Percentiles rank a stretch among this genome's conserved stretches.
Conservation (phyloP, 1,140 invertebrate genomes). For the Lucilia cuprina region DNA sequence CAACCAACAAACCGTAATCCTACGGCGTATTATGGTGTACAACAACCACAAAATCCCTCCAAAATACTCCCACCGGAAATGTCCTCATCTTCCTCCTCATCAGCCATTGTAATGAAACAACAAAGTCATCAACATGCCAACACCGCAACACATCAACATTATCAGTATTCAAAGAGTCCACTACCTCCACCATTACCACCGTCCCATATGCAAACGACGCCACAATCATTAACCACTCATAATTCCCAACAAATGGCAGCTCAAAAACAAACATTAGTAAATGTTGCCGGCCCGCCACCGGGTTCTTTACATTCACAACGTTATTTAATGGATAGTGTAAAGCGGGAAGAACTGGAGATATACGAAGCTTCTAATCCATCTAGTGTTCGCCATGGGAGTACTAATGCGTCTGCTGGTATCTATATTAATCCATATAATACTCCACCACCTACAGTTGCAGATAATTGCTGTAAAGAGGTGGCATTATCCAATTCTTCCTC, state of each 20-base stretch:
- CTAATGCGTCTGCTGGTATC: constrained; percentile 18
- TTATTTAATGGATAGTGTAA: constrained; percentile 29
- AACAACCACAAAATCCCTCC: neutral
- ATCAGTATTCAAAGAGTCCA: constrained; percentile 39
- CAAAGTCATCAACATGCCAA: neutral
- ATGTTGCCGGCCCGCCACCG: neutral
- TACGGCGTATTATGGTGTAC: neutral
- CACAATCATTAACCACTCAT: neutral
- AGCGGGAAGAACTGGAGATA: constrained; percentile 22
- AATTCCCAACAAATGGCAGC: neutral
- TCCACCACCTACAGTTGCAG: constrained; percentile 33
- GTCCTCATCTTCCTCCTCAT: neutral
- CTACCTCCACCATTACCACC: constrained; percentile 35
- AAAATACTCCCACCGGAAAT: constrained; percentile 36
- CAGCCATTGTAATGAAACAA: constrained; percentile 35
- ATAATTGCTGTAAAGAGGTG: constrained; percentile 37
- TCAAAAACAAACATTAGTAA: neutral
- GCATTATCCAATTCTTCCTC: neutral
- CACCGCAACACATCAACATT: constrained; percentile 4
- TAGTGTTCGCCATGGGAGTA: neutral
- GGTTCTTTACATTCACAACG: neutral
- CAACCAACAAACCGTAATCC: neutral
- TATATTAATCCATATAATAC: constrained; percentile 55
- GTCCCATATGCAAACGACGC: neutral
- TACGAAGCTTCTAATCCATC: neutral